Base-by-base conservation (phyloP, 2,888 invertebrate species). In the Drosophila nr. fundita region DNA sequence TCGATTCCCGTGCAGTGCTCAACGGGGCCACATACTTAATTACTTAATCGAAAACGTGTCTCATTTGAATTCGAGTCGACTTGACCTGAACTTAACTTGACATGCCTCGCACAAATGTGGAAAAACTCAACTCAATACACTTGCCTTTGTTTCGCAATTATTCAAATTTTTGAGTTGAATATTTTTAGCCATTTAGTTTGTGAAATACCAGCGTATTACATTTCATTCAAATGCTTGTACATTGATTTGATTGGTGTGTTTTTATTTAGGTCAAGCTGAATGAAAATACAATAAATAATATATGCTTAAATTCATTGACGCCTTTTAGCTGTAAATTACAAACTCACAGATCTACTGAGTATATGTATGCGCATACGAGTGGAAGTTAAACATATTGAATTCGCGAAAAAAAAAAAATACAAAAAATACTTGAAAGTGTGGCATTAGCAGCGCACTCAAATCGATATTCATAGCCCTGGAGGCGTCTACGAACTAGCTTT, bases 11-110 rank as follows among this genome's bases (percentile, higher is more conserved):
- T 69, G 57, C 13, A 38, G 5, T n/a, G 38, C 24, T 36, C 61
- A 24, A 27, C 27, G 18, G 30, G 49, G 24, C 64, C 77, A 79
- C 67, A 80, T 74, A 63, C 68, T 62, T 79, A 77, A 79, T 79
- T 79, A 60, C 55, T 79, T 68, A 66, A 62, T 49, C 48, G 45
- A 52, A 36, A 48, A 63, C 63, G 57, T 57, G 50, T 68, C 30
- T 15, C 42, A 49, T 36, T 63, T 24, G 61, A 29, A 50, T 59
- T 48, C 21, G 48, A 52, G 10, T 68, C 10, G 32, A 40, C 8
- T 54, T 40, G 48, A 49, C 34, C 48, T 29, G 4, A 66, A 58
- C 36, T 52, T 38, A 24, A 45, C 18, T 42, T 18, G 48, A 55
- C 64, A 49, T 40, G 55, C 42, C 40, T 52, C 40, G 13, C 29